Evolutionary conservation across 2,797 vertebrate species (phyloP).

Genomic region (Xiphorhynchus erythropygius): DNA sequence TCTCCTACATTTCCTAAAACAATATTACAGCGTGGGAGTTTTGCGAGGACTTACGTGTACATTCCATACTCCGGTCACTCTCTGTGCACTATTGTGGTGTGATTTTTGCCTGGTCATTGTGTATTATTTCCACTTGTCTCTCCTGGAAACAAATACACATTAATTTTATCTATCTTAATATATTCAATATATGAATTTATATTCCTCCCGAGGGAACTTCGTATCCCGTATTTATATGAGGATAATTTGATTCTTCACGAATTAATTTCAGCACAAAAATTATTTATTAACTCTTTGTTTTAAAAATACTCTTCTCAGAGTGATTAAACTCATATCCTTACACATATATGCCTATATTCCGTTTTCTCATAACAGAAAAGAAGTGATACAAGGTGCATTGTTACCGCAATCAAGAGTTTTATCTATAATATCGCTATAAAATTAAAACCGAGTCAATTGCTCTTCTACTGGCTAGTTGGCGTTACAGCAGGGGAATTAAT

Average conservation of each 20-base stretch:
- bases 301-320: not conserved
- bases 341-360: not conserved
- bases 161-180: constrained; percentile 35
- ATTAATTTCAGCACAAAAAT: not conserved
- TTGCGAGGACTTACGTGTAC: not conserved
- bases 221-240: not conserved
- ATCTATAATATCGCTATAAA: constrained; percentile 47
- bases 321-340: not conserved
- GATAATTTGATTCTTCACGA: not conserved
- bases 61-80: not conserved
- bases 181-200: not conserved
- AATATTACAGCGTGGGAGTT: constrained; percentile 14
- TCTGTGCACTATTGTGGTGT: not conserved
- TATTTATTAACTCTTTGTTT: not conserved
- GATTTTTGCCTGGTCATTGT: constrained; percentile 28
- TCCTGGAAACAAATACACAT: constrained; percentile 31
- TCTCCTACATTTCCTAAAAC: not conserved
- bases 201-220: not conserved
- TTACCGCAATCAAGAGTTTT: not conserved
- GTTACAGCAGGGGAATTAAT: constrained; percentile 47
- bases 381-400: constrained; percentile 1
- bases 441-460: constrained; percentile 52
- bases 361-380: constrained; percentile 8
- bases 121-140: not conserved
- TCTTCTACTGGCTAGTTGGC: constrained; percentile 24